Conservation (phyloP, 2,797 vertebrate genomes). For the Trachurus trachurus region DNA sequence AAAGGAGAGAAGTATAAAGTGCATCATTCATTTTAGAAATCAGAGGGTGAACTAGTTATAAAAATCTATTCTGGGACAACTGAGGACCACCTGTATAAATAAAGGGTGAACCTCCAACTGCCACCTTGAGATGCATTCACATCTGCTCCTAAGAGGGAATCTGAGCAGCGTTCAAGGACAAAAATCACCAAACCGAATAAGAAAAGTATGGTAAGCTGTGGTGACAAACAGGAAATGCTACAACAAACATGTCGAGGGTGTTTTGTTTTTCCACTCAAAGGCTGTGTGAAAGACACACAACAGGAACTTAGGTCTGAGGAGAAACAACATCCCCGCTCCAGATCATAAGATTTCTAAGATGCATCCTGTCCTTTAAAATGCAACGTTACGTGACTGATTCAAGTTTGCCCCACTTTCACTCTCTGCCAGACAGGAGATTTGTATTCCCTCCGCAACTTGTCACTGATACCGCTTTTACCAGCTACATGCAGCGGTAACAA, state of each 20-base stretch:
- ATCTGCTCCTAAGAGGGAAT: slow-evolving; percentile 35
- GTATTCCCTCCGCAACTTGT: slow-evolving; percentile 38
- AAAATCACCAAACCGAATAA: slow-evolving; percentile 41
- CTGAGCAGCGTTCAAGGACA: slow-evolving; percentile 48
- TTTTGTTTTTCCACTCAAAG: slow-evolving; percentile 20
- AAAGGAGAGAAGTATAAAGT: neutral
- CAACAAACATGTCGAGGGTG: slow-evolving; percentile 39
- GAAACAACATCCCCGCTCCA: slow-evolving; percentile 41
- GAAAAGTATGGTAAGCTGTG: slow-evolving; percentile 30
- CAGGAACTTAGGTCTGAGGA: slow-evolving; percentile 26
- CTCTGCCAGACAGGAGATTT: slow-evolving; percentile 32
- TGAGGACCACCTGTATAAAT: neutral
- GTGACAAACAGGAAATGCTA: slow-evolving; percentile 59
- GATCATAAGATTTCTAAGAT: slow-evolving; percentile 17
- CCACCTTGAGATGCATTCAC: neutral
- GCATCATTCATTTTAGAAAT: neutral
- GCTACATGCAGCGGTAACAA: slow-evolving; percentile 23
- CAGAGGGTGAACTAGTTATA: neutral
- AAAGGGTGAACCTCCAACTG: neutral
- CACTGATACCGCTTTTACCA: slow-evolving; percentile 24
- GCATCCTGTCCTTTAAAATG: slow-evolving; percentile 33
- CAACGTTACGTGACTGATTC: slow-evolving; percentile 27
- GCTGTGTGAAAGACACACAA: slow-evolving; percentile 22
- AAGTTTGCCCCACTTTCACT: slow-evolving; percentile 59
- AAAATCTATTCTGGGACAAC: neutral